Evolutionary conservation across 1,140 invertebrate genomes (phyloP).

Genomic region (Tetramorium parvispinum): DNA sequence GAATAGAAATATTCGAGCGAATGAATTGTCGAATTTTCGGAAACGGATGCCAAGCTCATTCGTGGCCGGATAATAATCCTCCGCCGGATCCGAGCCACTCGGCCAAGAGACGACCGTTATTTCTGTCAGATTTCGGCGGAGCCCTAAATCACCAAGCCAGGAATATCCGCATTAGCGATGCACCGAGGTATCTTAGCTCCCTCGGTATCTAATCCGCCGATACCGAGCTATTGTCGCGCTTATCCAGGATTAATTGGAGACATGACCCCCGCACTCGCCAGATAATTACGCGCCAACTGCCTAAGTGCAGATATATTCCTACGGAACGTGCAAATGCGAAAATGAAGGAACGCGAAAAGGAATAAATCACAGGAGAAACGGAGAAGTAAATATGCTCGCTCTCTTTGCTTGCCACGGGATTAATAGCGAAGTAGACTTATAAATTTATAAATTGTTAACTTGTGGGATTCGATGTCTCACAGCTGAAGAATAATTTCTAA

Average conservation of each 20-base stretch:
- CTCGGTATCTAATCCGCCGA: conserved; percentile 29
- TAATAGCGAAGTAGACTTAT: background rate
- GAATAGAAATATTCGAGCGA: conserved; percentile 6
- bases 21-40: conserved; percentile 19
- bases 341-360: background rate
- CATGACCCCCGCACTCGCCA: conserved; percentile 22
- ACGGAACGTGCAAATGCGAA: background rate
- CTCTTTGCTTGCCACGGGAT: background rate
- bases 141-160: conserved; percentile 18
- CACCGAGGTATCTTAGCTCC: conserved; percentile 33
- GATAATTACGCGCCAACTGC: conserved; percentile 39
- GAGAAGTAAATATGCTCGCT: background rate
- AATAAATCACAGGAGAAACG: background rate
- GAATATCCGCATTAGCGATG: conserved; percentile 48
- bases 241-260: conserved; percentile 32
- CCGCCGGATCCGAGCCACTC: background rate
- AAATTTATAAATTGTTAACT: background rate
- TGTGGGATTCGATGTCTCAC: background rate
- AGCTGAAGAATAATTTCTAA: background rate
- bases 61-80: conserved; percentile 28
- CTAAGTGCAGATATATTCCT: conserved; percentile 4
- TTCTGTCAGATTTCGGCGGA: conserved; percentile 32
- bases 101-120: conserved; percentile 21
- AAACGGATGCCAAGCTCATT: conserved; percentile 4
- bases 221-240: conserved; percentile 34